Percentiles rank a stretch among this genome's conserved stretches.
Evolutionary conservation across 1,140 invertebrate genomes (phyloP).

Genomic region (Megalopta genalis): DNA sequence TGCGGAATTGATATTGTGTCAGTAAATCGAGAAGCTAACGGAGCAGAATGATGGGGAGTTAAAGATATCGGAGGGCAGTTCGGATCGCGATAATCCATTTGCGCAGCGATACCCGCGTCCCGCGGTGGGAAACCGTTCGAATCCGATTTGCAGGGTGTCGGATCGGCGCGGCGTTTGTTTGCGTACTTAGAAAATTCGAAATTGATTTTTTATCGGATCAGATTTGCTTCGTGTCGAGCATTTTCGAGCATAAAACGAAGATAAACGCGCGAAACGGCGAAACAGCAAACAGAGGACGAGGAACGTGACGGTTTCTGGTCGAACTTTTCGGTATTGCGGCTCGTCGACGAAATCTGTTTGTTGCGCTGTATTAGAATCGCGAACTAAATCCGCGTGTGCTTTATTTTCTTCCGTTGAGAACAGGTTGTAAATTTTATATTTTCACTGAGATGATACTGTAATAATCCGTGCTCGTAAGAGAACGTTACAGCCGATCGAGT

Average conservation of each 20-base stretch:
- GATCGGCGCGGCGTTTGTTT: not conserved
- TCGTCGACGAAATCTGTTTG: too few species aligned
- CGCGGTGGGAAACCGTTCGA: not conserved
- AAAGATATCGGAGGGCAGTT: not conserved
- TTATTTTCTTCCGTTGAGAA: not conserved
- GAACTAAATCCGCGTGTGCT: not conserved
- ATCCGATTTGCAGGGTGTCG: constrained; percentile 8
- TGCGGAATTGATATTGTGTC: too few species aligned
- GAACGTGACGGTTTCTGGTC: too few species aligned
- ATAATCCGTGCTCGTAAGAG: constrained; percentile 13
- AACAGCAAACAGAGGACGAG: not conserved
- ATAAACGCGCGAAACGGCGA: not conserved
- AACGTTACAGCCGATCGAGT: constrained; percentile 35
- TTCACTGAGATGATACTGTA: not conserved
- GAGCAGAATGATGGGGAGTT: not conserved
- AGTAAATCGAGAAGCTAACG: too few species aligned
- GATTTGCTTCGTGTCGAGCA: not conserved
- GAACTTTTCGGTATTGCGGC: not conserved
- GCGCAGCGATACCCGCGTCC: not conserved
- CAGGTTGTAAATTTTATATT: constrained; percentile 13
- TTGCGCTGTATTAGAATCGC: too few species aligned
- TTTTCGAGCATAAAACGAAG: not conserved
- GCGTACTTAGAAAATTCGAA: constrained; percentile 14
- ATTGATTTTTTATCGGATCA: constrained; percentile 33
- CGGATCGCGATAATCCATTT: not conserved